Percentiles rank a stretch among this genome's conserved stretches.
Conservation (phyloP, 92 coral and sea anemone species). For the Epizoanthus illoricatus region DNA sequence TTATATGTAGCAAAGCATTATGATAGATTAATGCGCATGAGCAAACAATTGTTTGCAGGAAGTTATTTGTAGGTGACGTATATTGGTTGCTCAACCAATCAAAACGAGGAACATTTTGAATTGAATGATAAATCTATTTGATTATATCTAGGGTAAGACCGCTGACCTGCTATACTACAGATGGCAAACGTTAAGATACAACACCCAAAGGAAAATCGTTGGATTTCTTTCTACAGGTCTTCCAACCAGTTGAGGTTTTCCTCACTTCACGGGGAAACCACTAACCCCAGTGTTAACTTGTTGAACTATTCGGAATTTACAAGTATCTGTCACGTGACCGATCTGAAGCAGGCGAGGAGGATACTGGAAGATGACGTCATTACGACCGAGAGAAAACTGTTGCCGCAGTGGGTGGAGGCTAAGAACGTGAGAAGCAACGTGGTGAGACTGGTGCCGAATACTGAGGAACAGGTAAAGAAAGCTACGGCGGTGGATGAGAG, state of each 20-base stretch:
- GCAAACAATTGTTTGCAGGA: too few relatives aligned
- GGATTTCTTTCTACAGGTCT: too few relatives aligned
- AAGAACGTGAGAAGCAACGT: neutral
- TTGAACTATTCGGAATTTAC: conserved; percentile 17
- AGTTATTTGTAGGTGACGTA: too few relatives aligned
- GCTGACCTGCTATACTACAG: too few relatives aligned
- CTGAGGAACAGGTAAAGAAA: conserved; percentile 4
- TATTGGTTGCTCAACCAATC: too few relatives aligned
- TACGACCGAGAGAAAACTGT: neutral
- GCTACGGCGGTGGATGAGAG: neutral
- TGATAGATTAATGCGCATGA: too few relatives aligned
- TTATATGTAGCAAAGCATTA: too few relatives aligned
- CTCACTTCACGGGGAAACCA: neutral
- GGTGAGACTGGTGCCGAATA: conserved; percentile 32
- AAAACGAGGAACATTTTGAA: too few relatives aligned
- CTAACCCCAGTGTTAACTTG: neutral
- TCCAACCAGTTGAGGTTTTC: conserved; percentile 12
- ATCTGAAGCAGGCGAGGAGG: conserved; percentile 25
- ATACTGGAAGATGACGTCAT: conserved; percentile 36
- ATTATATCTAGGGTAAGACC: too few relatives aligned
- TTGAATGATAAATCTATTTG: too few relatives aligned
- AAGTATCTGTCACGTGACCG: conserved; percentile 31
- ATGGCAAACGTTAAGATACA: too few relatives aligned
- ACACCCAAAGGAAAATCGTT: too few relatives aligned
- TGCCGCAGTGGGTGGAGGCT: neutral